Evolutionary conservation across 2,113 vertebrate genomes (phyloP), one percentile per base, ranked within the genome.

Genomic region (Furnarius figulus): DNA sequence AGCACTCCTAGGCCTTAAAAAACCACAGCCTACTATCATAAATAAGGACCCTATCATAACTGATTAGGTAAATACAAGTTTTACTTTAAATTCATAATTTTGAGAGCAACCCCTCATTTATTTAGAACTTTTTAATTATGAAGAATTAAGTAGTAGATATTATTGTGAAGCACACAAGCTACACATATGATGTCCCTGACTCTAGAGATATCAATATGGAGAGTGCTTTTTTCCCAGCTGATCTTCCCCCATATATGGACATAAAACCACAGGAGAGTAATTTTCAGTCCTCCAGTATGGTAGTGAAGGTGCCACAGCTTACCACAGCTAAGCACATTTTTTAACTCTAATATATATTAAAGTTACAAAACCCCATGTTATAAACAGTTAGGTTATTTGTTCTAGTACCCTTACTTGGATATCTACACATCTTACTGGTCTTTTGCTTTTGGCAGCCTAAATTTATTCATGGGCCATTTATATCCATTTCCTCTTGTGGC

Each of bases 401-500:
- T 23, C 35, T 25, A 66, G 39, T 47, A 74, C 14, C 76, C 52
- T 50, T 74, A 65, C 47, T 39, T 50, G 19, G 30, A 17, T 67
- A 84, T 47, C 65, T 72, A 73, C 74, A 74, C 35, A 58, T 78
- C 55, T 71, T 62, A 63, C 53, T 33, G 23, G 0, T 59, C 63
- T 93, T 88, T 83, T 71, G 59, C 68, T 90, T 67, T 95, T 92
- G 81, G 30, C 61, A 89, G 83, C 59, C 56, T 75, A 35, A 62
- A 84, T 92, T 84, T 93, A 95, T 92, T 95, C 65, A 84, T 31
- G 68, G 65, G 30, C 73, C 85, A 70, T 90, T 97, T 92, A 77
- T 81, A 86, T 35, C 19, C 50, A 52, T 87, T 93, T 92, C 35
- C 39, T 92, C 86, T 81, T 37, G 50, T 72, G 73, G 31, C 76